Conservation (phyloP, 2,113 vertebrate genomes). For the Riparia riparia region DNA sequence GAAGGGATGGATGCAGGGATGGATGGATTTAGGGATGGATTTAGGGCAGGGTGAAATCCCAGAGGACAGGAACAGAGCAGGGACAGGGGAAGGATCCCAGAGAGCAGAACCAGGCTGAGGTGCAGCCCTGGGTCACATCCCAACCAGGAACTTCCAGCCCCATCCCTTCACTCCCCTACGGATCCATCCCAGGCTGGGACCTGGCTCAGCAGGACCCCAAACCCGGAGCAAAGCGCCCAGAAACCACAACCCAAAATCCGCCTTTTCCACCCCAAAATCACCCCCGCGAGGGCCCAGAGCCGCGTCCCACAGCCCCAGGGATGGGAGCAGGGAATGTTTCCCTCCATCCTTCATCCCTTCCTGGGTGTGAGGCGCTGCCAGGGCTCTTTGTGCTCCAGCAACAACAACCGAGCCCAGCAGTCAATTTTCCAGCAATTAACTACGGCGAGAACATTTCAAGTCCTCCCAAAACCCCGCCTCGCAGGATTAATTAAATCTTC, state of each 20-base stretch:
- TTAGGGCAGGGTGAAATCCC: neutral
- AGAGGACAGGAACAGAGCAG: fast-evolving
- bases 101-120: neutral
- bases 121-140: neutral
- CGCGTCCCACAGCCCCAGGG: fast-evolving
- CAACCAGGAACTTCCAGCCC: neutral
- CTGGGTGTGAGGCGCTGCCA: neutral
- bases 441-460: neutral
- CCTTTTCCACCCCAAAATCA: neutral
- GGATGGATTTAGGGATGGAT: neutral
- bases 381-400: neutral
- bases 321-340: fast-evolving
- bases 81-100: neutral
- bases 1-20: neutral
- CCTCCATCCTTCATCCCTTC: neutral
- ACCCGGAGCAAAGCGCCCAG: fast-evolving
- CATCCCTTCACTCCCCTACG: neutral
- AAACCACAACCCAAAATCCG: neutral
- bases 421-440: constrained; percentile 63
- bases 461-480: neutral
- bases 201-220: neutral
- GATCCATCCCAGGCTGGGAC: neutral
- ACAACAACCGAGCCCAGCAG: neutral
- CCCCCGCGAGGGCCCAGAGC: fast-evolving
- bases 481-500: constrained; percentile 75